Base-by-base conservation (phyloP, 2,797 vertebrate species). In the Falco novaeseelandiae region DNA sequence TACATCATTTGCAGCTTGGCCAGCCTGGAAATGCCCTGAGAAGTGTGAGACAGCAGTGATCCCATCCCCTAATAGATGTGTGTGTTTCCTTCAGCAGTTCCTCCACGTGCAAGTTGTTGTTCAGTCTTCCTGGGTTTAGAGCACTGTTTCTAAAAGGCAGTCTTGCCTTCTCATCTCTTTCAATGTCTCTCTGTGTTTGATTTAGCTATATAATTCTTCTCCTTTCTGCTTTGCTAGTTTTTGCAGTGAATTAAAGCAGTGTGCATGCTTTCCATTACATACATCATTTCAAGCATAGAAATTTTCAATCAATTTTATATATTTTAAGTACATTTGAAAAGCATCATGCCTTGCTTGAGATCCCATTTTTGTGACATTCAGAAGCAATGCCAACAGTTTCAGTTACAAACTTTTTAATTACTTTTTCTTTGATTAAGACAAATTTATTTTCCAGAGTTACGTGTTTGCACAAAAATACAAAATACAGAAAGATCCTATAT, bases 401-500 rank as follows among this genome's bases (percentile, higher is more conserved):
- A 1, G 51, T 55, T 84, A 79, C 58, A 79, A 48, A 44, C 38
- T 10, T 95, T 96, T 89, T 93, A 95, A 96, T 95, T 88, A 79
- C 25, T 90, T 89, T 95, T 92, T 81, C 81, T 89, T 81, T 78
- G 52, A 96, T 91, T 93, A 86, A 90, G 85, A 86, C 25, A 81
- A 93, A 94, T 93, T 74, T 83, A 81, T 93, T 93, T 91, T 48
- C 70, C 42, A 44, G 46, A 90, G n/a, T 83, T 74, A 61, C 6
- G 6, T 30, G 32, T 69, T 95, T 79, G 59, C 66, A 82, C 46
- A 93, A 86, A 90, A 80, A 69, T 38, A 69, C 25, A 66, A 84
- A 82, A 70, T 65, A 42, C 32, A 58, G 73, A 88, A 83, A 87
- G 77, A 78, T 29, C 59, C 46, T 81, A 36, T 58, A 89, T 90